Evolutionary conservation across 2,797 vertebrate genomes (phyloP).

Genomic region (Lacerta agilis): DNA sequence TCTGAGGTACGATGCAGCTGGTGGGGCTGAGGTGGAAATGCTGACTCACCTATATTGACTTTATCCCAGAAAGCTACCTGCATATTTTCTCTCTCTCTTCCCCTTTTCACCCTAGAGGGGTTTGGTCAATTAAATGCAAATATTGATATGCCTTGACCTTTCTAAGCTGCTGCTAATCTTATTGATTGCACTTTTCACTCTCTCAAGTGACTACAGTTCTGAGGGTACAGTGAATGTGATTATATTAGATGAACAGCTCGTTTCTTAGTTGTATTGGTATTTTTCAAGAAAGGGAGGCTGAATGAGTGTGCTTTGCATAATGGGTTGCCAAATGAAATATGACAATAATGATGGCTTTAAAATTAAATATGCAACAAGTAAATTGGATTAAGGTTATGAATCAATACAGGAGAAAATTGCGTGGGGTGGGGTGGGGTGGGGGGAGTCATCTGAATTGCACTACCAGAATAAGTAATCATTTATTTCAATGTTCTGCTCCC

Average conservation of each 20-base stretch:
- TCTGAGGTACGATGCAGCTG: background rate
- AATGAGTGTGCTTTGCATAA: background rate
- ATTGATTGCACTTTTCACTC: background rate
- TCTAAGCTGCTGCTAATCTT: constrained; percentile 22
- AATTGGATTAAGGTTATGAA: constrained; percentile 4
- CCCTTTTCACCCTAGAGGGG: background rate
- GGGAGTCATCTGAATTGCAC: background rate
- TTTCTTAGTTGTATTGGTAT: background rate
- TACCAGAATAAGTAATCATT: background rate
- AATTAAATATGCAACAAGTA: constrained; percentile 15
- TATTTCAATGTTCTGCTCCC: background rate
- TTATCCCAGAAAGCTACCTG: background rate
- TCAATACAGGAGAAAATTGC: background rate
- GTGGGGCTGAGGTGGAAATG: background rate
- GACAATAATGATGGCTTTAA: background rate
- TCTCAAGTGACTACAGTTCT: background rate
- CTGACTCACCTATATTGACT: background rate
- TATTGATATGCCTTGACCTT: constrained; percentile 25
- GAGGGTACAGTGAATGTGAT: background rate
- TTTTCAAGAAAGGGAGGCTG: background rate
- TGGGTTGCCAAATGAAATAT: constrained; percentile 14
- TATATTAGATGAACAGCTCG: background rate
- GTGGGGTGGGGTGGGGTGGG: too few species aligned
- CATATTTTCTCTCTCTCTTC: background rate
- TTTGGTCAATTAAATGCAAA: constrained; percentile 28